These are phyloP conservation scores for Protodeltote pygarga DNA, from an alignment of 2,888 invertebrate genomes.

Conservation along the genomic window DNA sequence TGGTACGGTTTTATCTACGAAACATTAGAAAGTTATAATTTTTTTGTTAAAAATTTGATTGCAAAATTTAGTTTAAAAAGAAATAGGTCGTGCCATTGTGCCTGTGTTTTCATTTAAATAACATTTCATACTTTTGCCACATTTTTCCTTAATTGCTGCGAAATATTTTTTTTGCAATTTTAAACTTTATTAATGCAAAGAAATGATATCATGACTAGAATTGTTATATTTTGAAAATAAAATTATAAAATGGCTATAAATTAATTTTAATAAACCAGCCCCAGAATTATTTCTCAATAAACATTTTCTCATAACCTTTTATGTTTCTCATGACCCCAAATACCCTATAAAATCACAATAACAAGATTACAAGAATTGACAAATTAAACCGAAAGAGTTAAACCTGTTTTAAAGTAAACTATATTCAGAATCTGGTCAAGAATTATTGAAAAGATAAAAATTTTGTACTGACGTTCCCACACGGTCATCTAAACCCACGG, in stretches of 20 bases:
- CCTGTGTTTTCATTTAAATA: too few species aligned
- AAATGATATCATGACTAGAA: too few species aligned
- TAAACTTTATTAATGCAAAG: too few species aligned
- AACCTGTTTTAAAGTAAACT: constrained; percentile 62
- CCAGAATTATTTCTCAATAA: too few species aligned
- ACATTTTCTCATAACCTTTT: constrained; percentile 47
- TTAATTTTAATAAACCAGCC: too few species aligned
- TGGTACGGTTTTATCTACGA: constrained; percentile 3
- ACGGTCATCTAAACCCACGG: constrained; percentile 42
- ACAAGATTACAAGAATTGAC: constrained; percentile 32
- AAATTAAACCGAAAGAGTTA: constrained; percentile 49
- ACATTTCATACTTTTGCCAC: too few species aligned
- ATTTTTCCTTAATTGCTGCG: too few species aligned
- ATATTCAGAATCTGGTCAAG: constrained; percentile 52
- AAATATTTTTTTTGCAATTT: too few species aligned
- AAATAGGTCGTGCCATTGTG: too few species aligned
- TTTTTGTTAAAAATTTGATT: neutral
- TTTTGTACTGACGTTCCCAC: constrained; percentile 61
- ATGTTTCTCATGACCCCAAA: constrained; percentile 59
- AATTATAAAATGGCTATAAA: too few species aligned
- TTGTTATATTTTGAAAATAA: too few species aligned
- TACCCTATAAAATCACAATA: constrained; percentile 43
- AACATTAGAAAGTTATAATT: neutral
- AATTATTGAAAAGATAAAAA: constrained; percentile 53
- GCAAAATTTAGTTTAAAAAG: too few species aligned